phyloP scores from a whole-genome alignment of 1,140 invertebrate species.

The Homarus americanus region DNA sequence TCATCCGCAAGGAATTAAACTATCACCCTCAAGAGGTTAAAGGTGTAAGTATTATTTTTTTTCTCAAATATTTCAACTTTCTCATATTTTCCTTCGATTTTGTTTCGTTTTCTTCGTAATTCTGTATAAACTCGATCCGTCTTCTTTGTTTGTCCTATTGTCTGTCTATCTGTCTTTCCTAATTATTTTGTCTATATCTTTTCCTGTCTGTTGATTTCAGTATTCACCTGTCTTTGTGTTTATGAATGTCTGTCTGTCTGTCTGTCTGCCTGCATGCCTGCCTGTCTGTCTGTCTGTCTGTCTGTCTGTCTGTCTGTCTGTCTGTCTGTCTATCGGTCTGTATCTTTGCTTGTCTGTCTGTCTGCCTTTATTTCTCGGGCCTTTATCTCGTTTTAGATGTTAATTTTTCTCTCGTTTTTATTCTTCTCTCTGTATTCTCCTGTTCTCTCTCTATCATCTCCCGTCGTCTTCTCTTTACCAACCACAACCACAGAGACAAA shows the following conservation, averaged over 20 bases:
- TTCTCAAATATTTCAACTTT: too few species aligned
- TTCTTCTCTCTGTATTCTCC: not conserved
- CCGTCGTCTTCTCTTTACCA: not conserved
- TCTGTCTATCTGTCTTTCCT: not conserved
- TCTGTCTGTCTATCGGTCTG: slow-evolving; percentile 15
- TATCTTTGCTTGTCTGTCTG: too few species aligned
- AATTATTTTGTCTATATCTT: not conserved
- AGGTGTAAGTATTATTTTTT: too few species aligned
- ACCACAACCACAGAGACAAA: too few species aligned
- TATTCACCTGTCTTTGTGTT: not conserved
- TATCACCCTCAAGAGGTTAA: too few species aligned
- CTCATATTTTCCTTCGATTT: too few species aligned
- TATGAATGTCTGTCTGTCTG: too few species aligned
- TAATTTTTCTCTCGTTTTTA: too few species aligned
- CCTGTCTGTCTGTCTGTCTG: not conserved
- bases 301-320: slow-evolving; percentile 12
- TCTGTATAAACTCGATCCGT: too few species aligned
- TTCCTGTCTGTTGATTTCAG: not conserved
- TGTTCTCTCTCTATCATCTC: not conserved
- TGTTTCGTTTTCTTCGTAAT: too few species aligned
- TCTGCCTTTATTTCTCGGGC: not conserved
- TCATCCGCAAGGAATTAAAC: too few species aligned
- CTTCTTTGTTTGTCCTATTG: not conserved
- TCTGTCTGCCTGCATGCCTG: too few species aligned
- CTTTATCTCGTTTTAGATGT: not conserved